Conservation (phyloP, 2,113 vertebrate genomes). For the Daubentonia madagascariensis region DNA sequence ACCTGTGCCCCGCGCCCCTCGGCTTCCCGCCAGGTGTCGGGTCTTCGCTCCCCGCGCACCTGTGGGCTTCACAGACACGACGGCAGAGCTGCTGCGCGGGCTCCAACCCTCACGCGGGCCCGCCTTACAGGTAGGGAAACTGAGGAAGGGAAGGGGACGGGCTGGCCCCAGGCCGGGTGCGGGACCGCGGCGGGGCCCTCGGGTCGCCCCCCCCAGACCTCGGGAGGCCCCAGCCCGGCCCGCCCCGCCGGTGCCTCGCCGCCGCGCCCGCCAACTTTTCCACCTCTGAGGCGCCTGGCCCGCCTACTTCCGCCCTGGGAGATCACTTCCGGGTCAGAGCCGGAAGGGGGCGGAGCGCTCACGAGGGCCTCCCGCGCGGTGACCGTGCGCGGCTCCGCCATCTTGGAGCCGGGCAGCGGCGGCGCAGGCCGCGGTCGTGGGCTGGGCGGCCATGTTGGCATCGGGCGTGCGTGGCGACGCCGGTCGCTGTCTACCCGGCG, state of each 20-base stretch:
- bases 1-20: no score
- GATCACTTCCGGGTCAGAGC: fast-evolving
- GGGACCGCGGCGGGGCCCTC: neutral
- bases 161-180: neutral
- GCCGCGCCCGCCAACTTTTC: neutral
- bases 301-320: fast-evolving
- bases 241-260: neutral
- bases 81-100: neutral
- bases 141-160: neutral
- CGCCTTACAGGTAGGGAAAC: neutral
- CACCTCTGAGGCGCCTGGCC: neutral
- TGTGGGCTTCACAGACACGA: neutral
- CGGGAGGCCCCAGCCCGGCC: no score
- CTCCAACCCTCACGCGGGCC: neutral
- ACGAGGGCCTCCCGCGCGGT: fast-evolving
- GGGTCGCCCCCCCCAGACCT: neutral
- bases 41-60: neutral
- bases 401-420: neutral
- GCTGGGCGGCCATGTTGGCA: neutral
- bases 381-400: neutral
- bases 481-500: fast-evolving
- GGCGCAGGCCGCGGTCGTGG: fast-evolving
- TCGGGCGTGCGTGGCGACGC: neutral
- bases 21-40: no score
- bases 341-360: fast-evolving